Evolutionary conservation across 2,888 invertebrate genomes (phyloP).

Genomic region (Yponomeuta plumbellus): DNA sequence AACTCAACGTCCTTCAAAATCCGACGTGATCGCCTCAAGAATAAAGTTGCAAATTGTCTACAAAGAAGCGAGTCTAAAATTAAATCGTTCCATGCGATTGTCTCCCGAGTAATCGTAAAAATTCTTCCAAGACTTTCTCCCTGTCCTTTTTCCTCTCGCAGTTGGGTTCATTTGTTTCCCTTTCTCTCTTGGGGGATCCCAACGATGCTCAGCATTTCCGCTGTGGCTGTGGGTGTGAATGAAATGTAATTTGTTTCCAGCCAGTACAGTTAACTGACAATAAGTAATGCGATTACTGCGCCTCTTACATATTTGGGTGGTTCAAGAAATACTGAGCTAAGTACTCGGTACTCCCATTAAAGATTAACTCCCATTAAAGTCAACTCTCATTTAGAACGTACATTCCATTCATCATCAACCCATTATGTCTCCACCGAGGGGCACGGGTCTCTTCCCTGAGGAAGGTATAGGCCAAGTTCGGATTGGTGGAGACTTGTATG

Average conservation of each 20-base stretch:
- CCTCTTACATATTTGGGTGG: not conserved
- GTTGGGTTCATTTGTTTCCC: conserved; percentile 27
- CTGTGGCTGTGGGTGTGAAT: conserved; percentile 36
- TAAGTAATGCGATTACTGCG: conserved; percentile 1
- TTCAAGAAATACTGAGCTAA: not conserved
- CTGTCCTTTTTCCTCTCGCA: conserved; percentile 25
- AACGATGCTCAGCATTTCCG: conserved; percentile 44
- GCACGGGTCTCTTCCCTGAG: too few species aligned
- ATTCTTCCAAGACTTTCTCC: conserved; percentile 36
- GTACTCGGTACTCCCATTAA: not conserved
- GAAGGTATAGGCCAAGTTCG: too few species aligned
- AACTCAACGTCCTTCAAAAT: conserved; percentile 22
- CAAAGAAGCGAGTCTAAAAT: conserved; percentile 35
- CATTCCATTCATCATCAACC: too few species aligned
- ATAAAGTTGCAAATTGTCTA: conserved; percentile 27
- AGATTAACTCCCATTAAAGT: not conserved
- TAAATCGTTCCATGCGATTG: conserved; percentile 48
- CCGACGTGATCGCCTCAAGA: fast-evolving
- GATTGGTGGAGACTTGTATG: too few species aligned
- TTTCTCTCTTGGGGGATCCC: conserved; percentile 20
- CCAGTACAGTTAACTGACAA: conserved; percentile 1
- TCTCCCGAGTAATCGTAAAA: conserved; percentile 56
- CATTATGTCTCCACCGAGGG: too few species aligned
- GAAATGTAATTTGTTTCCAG: conserved; percentile 9
- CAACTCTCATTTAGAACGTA: too few species aligned